phyloP scores from a whole-genome alignment of 2,797 vertebrate genomes.

The Labroides dimidiatus region DNA sequence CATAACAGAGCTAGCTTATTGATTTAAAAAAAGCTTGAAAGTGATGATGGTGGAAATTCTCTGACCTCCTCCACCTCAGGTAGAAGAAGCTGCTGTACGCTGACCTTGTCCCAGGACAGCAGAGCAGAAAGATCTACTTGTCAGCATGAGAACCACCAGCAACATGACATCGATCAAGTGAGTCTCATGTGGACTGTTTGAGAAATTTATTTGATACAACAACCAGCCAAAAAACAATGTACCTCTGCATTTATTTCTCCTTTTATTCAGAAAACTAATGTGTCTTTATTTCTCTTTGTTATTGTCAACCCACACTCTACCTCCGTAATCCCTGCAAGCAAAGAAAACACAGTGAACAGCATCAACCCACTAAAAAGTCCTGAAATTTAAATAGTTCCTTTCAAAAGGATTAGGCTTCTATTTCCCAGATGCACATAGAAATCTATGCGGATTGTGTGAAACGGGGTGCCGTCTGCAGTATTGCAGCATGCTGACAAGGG shows the following conservation, averaged over 20 bases:
- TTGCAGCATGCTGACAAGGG: conserved; percentile 37
- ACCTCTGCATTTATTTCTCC: not conserved
- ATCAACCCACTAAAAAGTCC: conserved; percentile 27
- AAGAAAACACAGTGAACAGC: conserved; percentile 18
- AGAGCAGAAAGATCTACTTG: conserved; percentile 23
- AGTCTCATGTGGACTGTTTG: conserved; percentile 20
- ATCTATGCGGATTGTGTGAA: conserved; percentile 49
- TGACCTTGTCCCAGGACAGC: conserved; percentile 15
- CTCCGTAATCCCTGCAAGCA: conserved; percentile 24
- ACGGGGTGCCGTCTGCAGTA: conserved; percentile 15
- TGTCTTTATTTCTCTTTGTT: not conserved
- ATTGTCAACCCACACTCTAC: conserved; percentile 10
- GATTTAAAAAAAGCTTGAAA: conserved; percentile 44
- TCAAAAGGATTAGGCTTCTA: conserved; percentile 39
- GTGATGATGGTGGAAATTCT: conserved; percentile 51
- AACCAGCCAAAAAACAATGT: not conserved
- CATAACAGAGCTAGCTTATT: conserved; percentile 26
- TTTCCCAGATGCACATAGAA: conserved; percentile 42
- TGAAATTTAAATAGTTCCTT: conserved; percentile 42
- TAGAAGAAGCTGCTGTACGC: conserved; percentile 1
- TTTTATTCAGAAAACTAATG: conserved; percentile 2
- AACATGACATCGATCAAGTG: conserved; percentile 37
- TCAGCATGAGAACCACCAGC: conserved; percentile 25
- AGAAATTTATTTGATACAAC: not conserved
- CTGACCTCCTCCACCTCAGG: not conserved